A percentile compares a stretch with the other conserved stretches of the same genome.
phyloP scores from a whole-genome alignment of 2,888 invertebrate genomes.

The Lottia gigantea region DNA sequence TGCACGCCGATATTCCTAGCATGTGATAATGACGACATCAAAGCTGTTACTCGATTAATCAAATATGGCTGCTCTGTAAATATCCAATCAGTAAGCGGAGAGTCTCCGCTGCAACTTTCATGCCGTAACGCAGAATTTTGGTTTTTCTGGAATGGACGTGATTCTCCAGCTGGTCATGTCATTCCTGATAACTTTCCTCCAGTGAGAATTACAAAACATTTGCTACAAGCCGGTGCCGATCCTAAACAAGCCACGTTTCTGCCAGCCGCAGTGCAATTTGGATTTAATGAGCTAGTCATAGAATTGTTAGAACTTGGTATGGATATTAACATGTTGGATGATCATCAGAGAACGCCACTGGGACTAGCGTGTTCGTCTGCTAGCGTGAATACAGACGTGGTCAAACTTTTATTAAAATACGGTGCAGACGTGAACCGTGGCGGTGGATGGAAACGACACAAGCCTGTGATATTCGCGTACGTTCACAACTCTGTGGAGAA shows the following conservation, averaged over 20 bases:
- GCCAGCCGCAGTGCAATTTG: slow-evolving; percentile 55
- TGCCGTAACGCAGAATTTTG: slow-evolving; percentile 59
- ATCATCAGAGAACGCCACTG: slow-evolving; percentile 55
- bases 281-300: slow-evolving; percentile 45
- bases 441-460: slow-evolving; percentile 58
- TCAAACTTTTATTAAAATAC: slow-evolving; percentile 50
- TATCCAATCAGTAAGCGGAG: slow-evolving; percentile 47
- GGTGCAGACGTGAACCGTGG: slow-evolving; percentile 59
- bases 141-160: slow-evolving; percentile 55
- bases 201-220: slow-evolving; percentile 49
- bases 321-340: slow-evolving; percentile 60
- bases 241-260: slow-evolving; percentile 53
- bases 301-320: slow-evolving; percentile 55
- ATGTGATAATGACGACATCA: slow-evolving; percentile 51
- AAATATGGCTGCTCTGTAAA: slow-evolving; percentile 50
- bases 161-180: slow-evolving; percentile 23
- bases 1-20: slow-evolving; percentile 50
- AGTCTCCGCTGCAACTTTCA: slow-evolving; percentile 53
- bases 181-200: slow-evolving; percentile 50
- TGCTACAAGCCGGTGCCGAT: slow-evolving; percentile 52
- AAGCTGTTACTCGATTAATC: slow-evolving; percentile 46
- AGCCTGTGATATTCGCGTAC: slow-evolving; percentile 59
- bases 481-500: slow-evolving; percentile 61
- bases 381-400: slow-evolving; percentile 45
- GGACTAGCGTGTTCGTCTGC: slow-evolving; percentile 54